phyloP scores from a whole-genome alignment of 2,113 vertebrate species.

The Trematomus loennbergii region DNA sequence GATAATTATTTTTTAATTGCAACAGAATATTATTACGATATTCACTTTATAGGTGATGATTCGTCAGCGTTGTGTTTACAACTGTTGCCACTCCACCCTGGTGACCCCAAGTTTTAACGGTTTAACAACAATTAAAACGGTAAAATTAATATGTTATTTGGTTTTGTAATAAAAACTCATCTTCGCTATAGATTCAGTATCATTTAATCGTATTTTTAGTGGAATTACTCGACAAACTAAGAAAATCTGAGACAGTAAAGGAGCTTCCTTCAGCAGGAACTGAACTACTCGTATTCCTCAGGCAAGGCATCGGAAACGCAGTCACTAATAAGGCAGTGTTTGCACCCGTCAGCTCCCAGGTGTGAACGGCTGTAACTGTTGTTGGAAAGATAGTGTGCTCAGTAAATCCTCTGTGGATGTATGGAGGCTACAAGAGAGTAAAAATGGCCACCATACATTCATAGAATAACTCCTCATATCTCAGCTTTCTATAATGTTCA shows the following conservation, averaged over 20 bases:
- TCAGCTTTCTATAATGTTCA: slow-evolving; percentile 27
- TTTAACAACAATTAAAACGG: background rate
- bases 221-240: background rate
- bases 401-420: background rate
- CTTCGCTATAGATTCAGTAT: slow-evolving; percentile 4
- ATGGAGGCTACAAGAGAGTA: background rate
- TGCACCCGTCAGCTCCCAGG: slow-evolving; percentile 35
- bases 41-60: no score
- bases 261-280: slow-evolving; percentile 2
- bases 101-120: no score
- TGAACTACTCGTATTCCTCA: background rate
- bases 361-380: slow-evolving; percentile 1
- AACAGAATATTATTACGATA: no score
- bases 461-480: slow-evolving; percentile 35
- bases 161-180: background rate
- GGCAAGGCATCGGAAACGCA: background rate
- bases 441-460: slow-evolving; percentile 7
- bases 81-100: no score
- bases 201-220: background rate
- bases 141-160: background rate
- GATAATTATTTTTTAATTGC: no score
- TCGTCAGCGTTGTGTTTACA: background rate
- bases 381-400: slow-evolving; percentile 6
- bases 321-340: slow-evolving; percentile 21
- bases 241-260: background rate